Percentiles rank a stretch among this genome's conserved stretches.
Evolutionary conservation across 2,797 vertebrate genomes (phyloP).

Genomic region (Pogoniulus pusillus): DNA sequence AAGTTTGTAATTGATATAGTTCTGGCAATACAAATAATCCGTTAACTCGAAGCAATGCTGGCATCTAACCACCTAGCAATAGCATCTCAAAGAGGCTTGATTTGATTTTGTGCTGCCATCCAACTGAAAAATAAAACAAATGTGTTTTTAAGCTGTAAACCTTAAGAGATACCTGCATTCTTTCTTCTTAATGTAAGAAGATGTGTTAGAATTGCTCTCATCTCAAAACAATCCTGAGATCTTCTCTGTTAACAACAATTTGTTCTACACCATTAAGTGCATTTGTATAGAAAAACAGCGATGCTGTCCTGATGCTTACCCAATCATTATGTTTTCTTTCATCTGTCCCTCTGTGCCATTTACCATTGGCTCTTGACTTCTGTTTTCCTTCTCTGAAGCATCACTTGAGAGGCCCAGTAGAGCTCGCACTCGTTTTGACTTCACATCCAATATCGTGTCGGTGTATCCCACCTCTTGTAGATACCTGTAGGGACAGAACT

Average conservation of each 20-base stretch:
- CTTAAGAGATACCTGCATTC: background rate
- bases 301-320: constrained; percentile 74
- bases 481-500: constrained; percentile 82
- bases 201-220: background rate
- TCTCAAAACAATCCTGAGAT: background rate
- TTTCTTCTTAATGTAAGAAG: background rate
- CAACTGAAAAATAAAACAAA: background rate
- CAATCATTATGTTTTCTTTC: constrained; percentile 87
- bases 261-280: background rate
- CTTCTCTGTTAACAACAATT: background rate
- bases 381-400: constrained; percentile 83
- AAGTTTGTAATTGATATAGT: background rate
- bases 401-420: constrained; percentile 91
- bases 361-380: constrained; percentile 88
- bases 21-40: background rate
- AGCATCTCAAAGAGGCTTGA: background rate
- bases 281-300: background rate
- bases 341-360: constrained; percentile 90
- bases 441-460: constrained; percentile 97
- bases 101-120: background rate
- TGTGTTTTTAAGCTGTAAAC: background rate
- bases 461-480: constrained; percentile 98
- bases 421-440: constrained; percentile 92
- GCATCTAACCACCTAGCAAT: background rate
- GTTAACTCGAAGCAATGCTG: background rate